Conservation (phyloP, 2,888 invertebrate species). For the Tetropium fuscum region DNA sequence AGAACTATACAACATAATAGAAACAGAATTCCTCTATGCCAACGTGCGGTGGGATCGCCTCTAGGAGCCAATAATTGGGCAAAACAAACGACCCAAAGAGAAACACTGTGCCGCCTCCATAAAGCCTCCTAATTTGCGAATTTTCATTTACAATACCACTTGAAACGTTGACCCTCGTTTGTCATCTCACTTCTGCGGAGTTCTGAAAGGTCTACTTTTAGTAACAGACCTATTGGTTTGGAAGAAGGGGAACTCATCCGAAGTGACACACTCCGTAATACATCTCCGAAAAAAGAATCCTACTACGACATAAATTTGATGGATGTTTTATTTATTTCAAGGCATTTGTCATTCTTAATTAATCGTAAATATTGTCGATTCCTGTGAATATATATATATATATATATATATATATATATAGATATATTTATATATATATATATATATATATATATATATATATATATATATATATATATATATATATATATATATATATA, state of each 20-base stretch:
- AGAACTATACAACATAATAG: too few relatives aligned
- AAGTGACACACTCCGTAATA: background rate
- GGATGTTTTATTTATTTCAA: background rate
- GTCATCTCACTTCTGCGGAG: conserved; percentile 11
- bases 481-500: too few relatives aligned
- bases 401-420: too few relatives aligned
- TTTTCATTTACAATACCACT: conserved; percentile 35
- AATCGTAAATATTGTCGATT: too few relatives aligned
- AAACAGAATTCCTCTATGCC: too few relatives aligned
- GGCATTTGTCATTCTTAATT: too few relatives aligned
- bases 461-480: too few relatives aligned
- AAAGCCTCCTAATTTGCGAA: conserved; percentile 42
- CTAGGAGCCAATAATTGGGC: background rate
- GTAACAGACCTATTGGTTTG: background rate
- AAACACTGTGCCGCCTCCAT: conserved; percentile 33
- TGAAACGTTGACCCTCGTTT: conserved; percentile 33
- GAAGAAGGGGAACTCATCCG: background rate
- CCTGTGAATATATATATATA: too few relatives aligned
- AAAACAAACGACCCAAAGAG: conserved; percentile 23
- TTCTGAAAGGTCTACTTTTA: background rate
- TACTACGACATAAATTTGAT: background rate
- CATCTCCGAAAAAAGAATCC: background rate
- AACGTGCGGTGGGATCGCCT: background rate
- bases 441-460: too few relatives aligned
- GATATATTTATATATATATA: too few relatives aligned